Conservation (phyloP, 1,140 invertebrate genomes). For the Calycopis cecrops region DNA sequence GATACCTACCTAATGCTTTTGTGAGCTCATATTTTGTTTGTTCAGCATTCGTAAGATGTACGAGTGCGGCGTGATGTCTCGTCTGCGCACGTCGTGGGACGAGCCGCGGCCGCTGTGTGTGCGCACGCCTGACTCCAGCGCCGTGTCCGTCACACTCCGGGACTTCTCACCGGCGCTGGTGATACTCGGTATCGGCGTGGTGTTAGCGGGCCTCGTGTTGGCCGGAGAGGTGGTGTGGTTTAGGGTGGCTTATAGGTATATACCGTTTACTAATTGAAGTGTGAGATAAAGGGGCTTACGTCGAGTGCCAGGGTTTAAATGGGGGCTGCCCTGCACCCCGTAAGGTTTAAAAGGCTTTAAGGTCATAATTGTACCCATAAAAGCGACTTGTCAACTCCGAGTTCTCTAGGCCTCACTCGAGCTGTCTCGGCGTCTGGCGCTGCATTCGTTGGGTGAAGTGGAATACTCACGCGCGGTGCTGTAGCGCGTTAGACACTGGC, state of each 20-base stretch:
- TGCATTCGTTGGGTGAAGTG: no score
- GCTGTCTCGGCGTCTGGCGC: no score
- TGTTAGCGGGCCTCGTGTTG: slow-evolving; percentile 53
- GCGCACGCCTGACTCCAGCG: slow-evolving; percentile 60
- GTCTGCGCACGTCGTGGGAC: slow-evolving; percentile 71
- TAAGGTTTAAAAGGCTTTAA: no score
- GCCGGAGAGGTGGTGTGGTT: slow-evolving; percentile 49
- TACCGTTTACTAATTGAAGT: not conserved
- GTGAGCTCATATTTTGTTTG: slow-evolving; percentile 4
- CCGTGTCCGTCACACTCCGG: slow-evolving; percentile 64
- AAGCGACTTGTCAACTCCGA: no score
- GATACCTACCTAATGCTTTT: no score
- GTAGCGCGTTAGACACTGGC: no score
- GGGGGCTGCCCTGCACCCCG: no score
- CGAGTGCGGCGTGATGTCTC: slow-evolving; percentile 68
- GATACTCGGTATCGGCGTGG: slow-evolving; percentile 57
- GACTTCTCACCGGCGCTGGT: slow-evolving; percentile 70
- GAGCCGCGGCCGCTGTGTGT: slow-evolving; percentile 71
- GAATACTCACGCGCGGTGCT: no score
- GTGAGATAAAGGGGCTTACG: no score
- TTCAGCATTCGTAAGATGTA: slow-evolving; percentile 68
- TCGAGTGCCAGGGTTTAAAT: no score
- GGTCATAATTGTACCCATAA: no score
- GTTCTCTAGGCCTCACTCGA: no score
- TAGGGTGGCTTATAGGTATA: slow-evolving; percentile 4